Evolutionary conservation across 2,797 vertebrate species (phyloP), one percentile per base, ranked within the genome.

Genomic region (Phrynocephalus forsythii): DNA sequence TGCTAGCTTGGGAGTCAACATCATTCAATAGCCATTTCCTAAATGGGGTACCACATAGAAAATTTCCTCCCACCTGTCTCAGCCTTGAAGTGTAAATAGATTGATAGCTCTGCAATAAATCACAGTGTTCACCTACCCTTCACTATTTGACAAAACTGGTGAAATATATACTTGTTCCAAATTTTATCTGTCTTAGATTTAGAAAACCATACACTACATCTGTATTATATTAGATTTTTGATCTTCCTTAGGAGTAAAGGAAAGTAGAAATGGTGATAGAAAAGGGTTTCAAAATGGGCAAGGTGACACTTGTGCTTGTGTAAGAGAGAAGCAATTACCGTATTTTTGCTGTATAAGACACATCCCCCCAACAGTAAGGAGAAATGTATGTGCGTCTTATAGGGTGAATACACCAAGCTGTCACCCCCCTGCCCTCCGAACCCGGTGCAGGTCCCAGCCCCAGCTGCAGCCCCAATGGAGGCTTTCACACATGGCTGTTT

Each of bases 1-100:
- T 82, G 15, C 87, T 92, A 90, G 89, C 71, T 84, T 81, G 56
- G 28, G 75, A 76, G 60, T 63, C 18, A 63, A 6, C 18, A 20
- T 63, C 60, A 18, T 18, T 63, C 3, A 18, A 63, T 18, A 50
- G 48, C 24, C 44, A 67, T 13, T 68, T 50, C 75, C 26, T 33
- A 52, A 85, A 18, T 48, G 18, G 15, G 15, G 1, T 63, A 13
- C 60, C 60, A 63, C 60, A 63, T 63, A 63, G 9, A 63, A 63
- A 20, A 63, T 63, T 63, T 18, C 60, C 60, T 63, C 13, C 20
- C 60, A 15, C 60, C 18, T 18, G 60, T 63, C 60, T 18, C 60
- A 16, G 5, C 60, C 69, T 38, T 24, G 73, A 30, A 52, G 9
- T 56, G 48, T 33, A 83, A 52, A 5, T 26, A 24, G 20, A 3